Conservation (phyloP, 2,888 invertebrate species). For the Microplitis manilae region DNA sequence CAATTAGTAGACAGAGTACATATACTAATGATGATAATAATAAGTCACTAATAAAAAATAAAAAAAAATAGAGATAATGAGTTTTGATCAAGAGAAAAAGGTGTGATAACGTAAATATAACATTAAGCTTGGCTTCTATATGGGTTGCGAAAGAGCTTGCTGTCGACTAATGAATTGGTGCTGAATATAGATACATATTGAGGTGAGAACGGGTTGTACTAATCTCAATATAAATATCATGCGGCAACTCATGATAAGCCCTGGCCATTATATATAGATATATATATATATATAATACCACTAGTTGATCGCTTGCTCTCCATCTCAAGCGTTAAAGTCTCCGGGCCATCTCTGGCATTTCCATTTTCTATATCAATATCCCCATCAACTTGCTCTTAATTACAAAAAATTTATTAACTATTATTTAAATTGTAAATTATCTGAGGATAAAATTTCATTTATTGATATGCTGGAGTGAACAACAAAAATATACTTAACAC, state of each 20-base stretch:
- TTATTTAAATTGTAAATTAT: not conserved
- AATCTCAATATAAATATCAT: conserved; percentile 50
- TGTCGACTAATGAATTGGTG: conserved; percentile 20
- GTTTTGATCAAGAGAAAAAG: conserved; percentile 2
- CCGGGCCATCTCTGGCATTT: conserved; percentile 38
- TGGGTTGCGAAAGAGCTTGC: conserved; percentile 9
- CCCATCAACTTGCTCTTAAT: not conserved
- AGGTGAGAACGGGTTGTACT: conserved; percentile 51
- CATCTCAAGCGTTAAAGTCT: conserved; percentile 36
- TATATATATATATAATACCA: not conserved
- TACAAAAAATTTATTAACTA: conserved; percentile 6
- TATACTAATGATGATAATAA: not conserved
- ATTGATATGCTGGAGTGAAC: not conserved
- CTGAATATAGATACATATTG: conserved; percentile 17
- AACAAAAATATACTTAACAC: too few relatives aligned
- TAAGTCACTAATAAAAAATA: not conserved
- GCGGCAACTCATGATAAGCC: conserved; percentile 37
- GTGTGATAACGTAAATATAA: not conserved
- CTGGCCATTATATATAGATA: not conserved
- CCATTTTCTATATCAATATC: conserved; percentile 22
- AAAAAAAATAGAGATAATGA: conserved; percentile 9
- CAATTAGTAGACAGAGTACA: not conserved
- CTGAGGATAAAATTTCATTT: not conserved
- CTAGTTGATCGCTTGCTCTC: conserved; percentile 5
- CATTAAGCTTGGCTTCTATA: conserved; percentile 24